Conservation (phyloP, 2,113 vertebrate species). For the Aegithalos caudatus region DNA sequence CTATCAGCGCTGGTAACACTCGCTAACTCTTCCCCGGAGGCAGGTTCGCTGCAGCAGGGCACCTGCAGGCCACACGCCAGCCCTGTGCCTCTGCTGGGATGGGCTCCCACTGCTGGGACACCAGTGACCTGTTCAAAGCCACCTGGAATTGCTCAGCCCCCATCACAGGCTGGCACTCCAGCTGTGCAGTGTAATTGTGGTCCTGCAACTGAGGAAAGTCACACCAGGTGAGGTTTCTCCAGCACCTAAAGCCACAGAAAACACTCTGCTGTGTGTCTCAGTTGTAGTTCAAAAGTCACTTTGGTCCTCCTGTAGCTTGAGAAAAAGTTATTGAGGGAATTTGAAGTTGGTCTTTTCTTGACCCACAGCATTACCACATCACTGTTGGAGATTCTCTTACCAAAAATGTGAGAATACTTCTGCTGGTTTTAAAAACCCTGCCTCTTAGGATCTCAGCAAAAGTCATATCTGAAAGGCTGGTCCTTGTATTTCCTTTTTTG, state of each 20-base stretch:
- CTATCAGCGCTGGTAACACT: neutral
- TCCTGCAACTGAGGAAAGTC: fast-evolving
- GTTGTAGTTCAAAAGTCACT: neutral
- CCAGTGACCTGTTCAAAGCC: neutral
- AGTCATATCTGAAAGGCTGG: neutral
- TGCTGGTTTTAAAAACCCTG: neutral
- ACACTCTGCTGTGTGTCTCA: neutral
- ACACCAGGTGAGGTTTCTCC: neutral
- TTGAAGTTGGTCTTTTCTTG: neutral
- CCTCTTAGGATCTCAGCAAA: neutral
- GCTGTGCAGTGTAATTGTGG: fast-evolving
- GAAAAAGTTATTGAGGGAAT: neutral
- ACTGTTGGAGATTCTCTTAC: neutral
- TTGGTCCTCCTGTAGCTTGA: fast-evolving
- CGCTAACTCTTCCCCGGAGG: neutral
- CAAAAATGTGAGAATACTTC: neutral
- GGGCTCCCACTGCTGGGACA: neutral
- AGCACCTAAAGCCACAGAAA: neutral
- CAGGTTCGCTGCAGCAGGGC: neutral
- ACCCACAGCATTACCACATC: neutral
- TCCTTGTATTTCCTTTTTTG: neutral
- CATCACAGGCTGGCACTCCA: fast-evolving
- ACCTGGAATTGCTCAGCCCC: neutral
- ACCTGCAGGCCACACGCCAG: neutral
- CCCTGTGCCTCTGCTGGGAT: neutral